Evolutionary conservation across 2,797 vertebrate species (phyloP).

Genomic region (Lemur catta): DNA sequence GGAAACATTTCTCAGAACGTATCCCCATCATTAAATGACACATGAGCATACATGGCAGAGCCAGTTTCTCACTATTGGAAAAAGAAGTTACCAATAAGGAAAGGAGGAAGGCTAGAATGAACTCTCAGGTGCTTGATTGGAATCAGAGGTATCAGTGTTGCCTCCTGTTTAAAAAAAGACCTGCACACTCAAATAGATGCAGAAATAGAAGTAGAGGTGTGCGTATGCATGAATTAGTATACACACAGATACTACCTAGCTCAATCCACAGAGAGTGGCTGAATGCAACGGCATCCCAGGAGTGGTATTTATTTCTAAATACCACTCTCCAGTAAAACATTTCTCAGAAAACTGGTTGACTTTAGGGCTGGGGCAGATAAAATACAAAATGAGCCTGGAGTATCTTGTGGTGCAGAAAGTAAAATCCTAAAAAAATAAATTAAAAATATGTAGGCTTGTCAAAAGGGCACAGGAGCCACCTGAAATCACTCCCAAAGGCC

Average conservation of each 20-base stretch:
- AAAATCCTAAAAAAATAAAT: background rate
- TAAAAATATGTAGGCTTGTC: background rate
- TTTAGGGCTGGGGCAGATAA: background rate
- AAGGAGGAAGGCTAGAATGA: background rate
- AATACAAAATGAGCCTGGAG: background rate
- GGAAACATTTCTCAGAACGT: background rate
- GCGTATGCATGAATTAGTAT: background rate
- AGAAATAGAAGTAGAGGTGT: background rate
- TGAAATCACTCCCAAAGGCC: background rate
- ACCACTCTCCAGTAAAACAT: background rate
- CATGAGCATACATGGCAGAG: background rate
- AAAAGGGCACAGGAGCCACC: background rate
- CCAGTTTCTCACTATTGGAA: background rate
- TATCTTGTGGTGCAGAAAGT: background rate
- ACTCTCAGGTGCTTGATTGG: background rate
- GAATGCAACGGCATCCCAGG: background rate
- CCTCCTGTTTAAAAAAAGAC: background rate
- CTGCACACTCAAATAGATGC: background rate
- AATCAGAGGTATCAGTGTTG: background rate
- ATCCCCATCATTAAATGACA: background rate
- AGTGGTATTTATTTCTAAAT: background rate
- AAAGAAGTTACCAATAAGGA: background rate
- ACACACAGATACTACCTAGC: background rate
- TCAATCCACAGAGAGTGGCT: background rate
- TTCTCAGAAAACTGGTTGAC: background rate